Evolutionary conservation across 2,888 invertebrate species (phyloP), one percentile per base, ranked within the genome.

Genomic region (Celastrina argiolus): DNA sequence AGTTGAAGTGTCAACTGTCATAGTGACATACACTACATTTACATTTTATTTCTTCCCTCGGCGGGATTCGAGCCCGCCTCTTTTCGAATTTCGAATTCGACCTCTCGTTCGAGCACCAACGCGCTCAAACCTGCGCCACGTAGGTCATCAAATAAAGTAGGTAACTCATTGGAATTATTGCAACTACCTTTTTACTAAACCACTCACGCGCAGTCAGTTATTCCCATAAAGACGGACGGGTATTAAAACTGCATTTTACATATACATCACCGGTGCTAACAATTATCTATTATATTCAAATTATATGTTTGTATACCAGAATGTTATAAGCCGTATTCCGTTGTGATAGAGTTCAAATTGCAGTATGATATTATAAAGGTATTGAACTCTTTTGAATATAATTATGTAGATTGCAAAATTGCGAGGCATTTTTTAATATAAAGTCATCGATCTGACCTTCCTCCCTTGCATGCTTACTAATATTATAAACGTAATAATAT

Each of bases 201-300:
- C 26, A 6, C 39, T 22, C 36, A n/a, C 39, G 61, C 18, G 12
- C 56, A 14, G 14, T 22, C 18, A 18, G 4, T 39, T 39, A 61
- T 61, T 34, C 22, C 12, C 14, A 22, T 61, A 36, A 26, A 45
- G 45, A 45, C 45, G 18, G 18, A 16, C 45, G 18, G 10, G 18
- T 59, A 59, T 36, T 59, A 34, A 59, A 36, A 36, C 10, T 45
- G 45, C 45, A 45, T 61, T 82, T 83, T 79, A 81, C 84, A 83
- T 85, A 79, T 81, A 84, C 82, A 84, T 82, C 81, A 80, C 74
- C 73, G 68, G 75, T 78, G 74, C 75, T 70, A 70, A 75, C 78
- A 79, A 81, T 85, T 80, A 82, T 82, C 81, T 84, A 87, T 86
- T 87, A 82, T 85, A 86, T 87, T 87, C 82, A 86, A 87, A 86